Base-by-base conservation (phyloP, 2,797 vertebrate species). In the Macroramphosus scolopax region DNA sequence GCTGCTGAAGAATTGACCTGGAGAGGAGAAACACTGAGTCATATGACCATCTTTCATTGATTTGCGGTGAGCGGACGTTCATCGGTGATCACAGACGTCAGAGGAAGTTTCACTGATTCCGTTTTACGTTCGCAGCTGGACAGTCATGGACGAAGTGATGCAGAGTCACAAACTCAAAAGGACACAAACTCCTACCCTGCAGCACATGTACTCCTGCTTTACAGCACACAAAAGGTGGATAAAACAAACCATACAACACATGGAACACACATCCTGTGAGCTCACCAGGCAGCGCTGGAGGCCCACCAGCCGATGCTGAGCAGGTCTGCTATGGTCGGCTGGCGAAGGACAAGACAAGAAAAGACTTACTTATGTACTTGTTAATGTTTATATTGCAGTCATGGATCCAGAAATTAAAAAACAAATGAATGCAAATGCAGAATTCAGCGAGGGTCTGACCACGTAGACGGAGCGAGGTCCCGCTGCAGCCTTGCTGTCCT, bases 291-390 rank as follows among this genome's bases (percentile, higher is more conserved):
- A 38, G 92, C 94, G 62, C 84, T 92, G 1, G 96, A 95, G 24
- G 95, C 95, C 96, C 96, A 98, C 96, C 96, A 99, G 70, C 96
- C 94, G 49, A 99, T 84, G 16, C 92, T 94, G 46, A 99, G 87
- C 66, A 99, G 61, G 71, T 99, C 96, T 70, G 94, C 89, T 78
- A 98, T 89, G 0, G 94, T 96, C 51, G 96, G 96, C 96, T 99
- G 74, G 41, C 1, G 24, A 59, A 51, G 39, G 16, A 8, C 46
- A 29, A 53, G 1, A 18, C 8, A 20, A 6, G 36, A 1, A 12
- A 12, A 50, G 5, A 17, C 18, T 29, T 29, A 11, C 25, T 8
- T 1, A 22, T 22, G 3, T 3, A 22, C 20, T 22, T 22, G 20
- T 22, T 22, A 3, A 22, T 22, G 22, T 30, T 28, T 31, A 24